Evolutionary conservation across 2,888 invertebrate genomes (phyloP).

Genomic region (Andrena trimmerana): DNA sequence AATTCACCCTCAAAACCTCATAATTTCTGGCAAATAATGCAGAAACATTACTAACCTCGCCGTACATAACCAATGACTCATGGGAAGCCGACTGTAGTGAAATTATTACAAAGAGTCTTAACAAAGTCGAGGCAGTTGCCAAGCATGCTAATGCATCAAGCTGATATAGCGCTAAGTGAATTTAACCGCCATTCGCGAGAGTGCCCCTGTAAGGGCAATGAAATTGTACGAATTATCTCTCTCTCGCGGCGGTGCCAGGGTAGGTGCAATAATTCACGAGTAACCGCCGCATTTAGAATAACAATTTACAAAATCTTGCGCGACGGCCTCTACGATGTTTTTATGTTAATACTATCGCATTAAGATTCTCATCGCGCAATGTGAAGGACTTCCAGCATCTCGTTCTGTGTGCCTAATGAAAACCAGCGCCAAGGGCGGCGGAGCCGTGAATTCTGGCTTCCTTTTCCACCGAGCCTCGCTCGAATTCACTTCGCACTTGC

Average conservation of each 20-base stretch:
- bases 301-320: slow-evolving; percentile 62
- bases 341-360: slow-evolving; percentile 57
- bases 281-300: slow-evolving; percentile 58
- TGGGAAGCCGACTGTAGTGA: slow-evolving; percentile 18
- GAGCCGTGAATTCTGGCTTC: slow-evolving; percentile 1
- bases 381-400: slow-evolving; percentile 47
- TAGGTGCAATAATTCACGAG: slow-evolving; percentile 53
- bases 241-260: slow-evolving; percentile 5
- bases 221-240: slow-evolving; percentile 61
- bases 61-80: neutral
- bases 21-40: neutral
- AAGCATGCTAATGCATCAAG: slow-evolving; percentile 53
- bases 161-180: slow-evolving; percentile 60
- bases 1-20: neutral
- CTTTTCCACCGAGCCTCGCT: neutral
- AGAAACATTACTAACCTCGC: neutral
- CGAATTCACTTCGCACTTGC: neutral
- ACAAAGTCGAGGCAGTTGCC: slow-evolving; percentile 55
- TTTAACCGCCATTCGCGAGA: slow-evolving; percentile 51
- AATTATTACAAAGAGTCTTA: slow-evolving; percentile 58
- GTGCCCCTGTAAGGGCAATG: slow-evolving; percentile 34
- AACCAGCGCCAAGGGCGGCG: slow-evolving; percentile 22
- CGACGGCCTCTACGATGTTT: slow-evolving; percentile 39
- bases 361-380: slow-evolving; percentile 50
- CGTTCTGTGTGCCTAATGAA: slow-evolving; percentile 44